Conservation (phyloP, 2,113 vertebrate species). For the Chlamydotis undulata region DNA sequence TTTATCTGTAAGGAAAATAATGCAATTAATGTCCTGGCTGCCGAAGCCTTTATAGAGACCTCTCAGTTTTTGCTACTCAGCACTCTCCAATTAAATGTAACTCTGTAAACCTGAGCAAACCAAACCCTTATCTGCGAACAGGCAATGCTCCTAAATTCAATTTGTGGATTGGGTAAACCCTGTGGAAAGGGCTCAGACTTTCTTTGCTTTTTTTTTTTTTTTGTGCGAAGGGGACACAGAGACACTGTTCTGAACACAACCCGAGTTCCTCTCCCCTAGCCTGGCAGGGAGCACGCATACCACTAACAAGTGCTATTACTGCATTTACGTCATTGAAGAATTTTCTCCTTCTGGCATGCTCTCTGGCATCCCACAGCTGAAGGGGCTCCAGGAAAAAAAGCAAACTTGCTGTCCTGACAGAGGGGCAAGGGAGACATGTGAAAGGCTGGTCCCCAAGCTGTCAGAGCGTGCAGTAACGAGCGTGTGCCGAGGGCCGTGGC, state of each 20-base stretch:
- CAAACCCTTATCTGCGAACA: constrained; percentile 35
- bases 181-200: background rate
- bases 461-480: accelerated
- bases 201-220: background rate
- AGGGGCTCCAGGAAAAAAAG: constrained; percentile 62
- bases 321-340: constrained; percentile 61
- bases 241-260: background rate
- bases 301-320: constrained; percentile 35
- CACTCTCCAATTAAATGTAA: constrained; percentile 58
- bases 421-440: background rate
- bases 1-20: constrained; percentile 79
- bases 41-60: constrained; percentile 31
- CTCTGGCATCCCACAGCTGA: constrained; percentile 36
- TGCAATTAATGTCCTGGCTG: constrained; percentile 52
- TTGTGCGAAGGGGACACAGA: background rate
- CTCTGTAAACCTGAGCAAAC: constrained; percentile 39
- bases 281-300: constrained; percentile 60
- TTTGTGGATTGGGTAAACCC: background rate
- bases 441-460: background rate
- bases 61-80: constrained; percentile 18
- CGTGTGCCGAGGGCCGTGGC: accelerated
- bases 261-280: constrained; percentile 14
- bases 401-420: background rate
- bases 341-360: constrained; percentile 62
- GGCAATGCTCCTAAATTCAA: background rate